Percentiles rank a stretch among this genome's conserved stretches.
These are phyloP conservation scores for Emberiza fucata DNA, from an alignment of 2,113 vertebrate species.

Conservation along the genomic window DNA sequence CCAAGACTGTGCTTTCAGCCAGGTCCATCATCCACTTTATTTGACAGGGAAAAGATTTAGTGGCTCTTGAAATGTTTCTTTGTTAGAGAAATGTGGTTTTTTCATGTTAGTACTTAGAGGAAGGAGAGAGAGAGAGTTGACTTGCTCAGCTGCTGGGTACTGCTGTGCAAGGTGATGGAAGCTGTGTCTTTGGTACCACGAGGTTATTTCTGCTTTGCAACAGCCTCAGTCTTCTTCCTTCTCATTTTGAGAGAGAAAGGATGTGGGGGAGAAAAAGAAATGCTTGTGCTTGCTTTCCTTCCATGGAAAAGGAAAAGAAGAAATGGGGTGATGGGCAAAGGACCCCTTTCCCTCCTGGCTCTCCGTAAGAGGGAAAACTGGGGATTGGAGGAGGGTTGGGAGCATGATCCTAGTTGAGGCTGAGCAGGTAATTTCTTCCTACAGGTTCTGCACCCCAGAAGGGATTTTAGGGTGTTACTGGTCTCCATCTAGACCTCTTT, in stretches of 20 bases:
- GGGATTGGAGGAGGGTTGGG: background rate
- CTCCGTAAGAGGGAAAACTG: rapidly evolving
- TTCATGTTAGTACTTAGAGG: background rate
- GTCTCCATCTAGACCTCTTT: background rate
- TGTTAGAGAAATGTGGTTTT: background rate
- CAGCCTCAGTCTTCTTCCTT: background rate
- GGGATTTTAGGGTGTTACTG: background rate
- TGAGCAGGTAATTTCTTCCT: background rate
- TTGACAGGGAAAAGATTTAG: background rate
- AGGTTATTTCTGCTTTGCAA: background rate
- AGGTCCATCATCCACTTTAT: background rate
- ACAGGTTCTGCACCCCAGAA: background rate
- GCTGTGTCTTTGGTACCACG: rapidly evolving
- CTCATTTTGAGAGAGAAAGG: background rate
- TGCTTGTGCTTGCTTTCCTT: background rate
- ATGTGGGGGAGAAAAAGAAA: background rate
- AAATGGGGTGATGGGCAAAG: background rate
- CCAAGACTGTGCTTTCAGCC: background rate
- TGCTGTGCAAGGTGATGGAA: background rate
- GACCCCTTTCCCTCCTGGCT: background rate
- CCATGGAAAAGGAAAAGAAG: background rate
- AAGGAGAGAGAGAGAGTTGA: background rate
- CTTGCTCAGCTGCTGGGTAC: background rate
- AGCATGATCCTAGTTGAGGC: background rate
- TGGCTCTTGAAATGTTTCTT: background rate